phyloP scores from a whole-genome alignment of 1,140 invertebrate genomes.

The Drosophila rufa region DNA sequence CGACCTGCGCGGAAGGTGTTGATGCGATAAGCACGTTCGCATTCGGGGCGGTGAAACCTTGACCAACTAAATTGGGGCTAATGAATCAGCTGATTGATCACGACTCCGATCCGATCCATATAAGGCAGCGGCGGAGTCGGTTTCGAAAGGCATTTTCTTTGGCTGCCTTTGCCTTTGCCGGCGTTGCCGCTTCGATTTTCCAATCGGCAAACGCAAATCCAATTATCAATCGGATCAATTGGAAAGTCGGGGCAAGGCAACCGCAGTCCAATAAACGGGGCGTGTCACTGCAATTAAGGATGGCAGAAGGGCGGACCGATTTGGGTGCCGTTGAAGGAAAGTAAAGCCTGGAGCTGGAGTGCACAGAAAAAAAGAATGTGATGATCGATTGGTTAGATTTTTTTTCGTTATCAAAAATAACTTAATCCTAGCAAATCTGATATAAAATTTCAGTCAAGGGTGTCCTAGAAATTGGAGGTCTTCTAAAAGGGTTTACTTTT shows the following conservation, averaged over 20 bases:
- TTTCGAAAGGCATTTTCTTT: conserved; percentile 50
- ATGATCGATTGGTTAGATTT: not conserved
- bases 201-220: conserved; percentile 63
- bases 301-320: conserved; percentile 40
- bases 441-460: not conserved
- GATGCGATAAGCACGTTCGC: conserved; percentile 59
- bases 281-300: conserved; percentile 61
- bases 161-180: conserved; percentile 1
- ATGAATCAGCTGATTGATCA: conserved; percentile 64
- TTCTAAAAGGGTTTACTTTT: too few relatives aligned
- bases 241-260: conserved; percentile 60
- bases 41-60: conserved; percentile 55
- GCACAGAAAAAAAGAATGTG: conserved; percentile 1
- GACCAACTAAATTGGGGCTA: conserved; percentile 69
- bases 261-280: conserved; percentile 68
- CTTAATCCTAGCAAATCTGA: not conserved
- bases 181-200: conserved; percentile 15
- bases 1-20: conserved; percentile 39
- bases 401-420: not conserved
- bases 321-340: conserved; percentile 30
- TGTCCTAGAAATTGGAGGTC: not conserved
- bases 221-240: conserved; percentile 74
- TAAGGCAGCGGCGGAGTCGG: conserved; percentile 20
- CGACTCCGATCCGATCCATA: conserved; percentile 35
- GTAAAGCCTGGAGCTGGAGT: conserved; percentile 19